Conservation (phyloP, 2,888 invertebrate genomes). For the Protodeltote pygarga region DNA sequence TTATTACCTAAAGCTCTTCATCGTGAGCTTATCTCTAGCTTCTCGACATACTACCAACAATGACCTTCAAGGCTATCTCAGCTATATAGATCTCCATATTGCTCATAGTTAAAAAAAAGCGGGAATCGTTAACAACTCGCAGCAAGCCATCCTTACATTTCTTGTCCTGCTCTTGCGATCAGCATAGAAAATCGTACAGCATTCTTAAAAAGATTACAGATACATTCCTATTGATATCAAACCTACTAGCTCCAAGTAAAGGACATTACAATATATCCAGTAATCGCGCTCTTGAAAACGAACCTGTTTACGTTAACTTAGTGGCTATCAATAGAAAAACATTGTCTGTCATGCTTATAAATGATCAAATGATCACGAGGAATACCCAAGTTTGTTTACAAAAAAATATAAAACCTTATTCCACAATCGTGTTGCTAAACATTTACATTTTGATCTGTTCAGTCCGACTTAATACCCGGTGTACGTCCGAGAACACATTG, state of each 20-base stretch:
- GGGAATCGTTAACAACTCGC: conserved; percentile 10
- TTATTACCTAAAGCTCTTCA: too few relatives aligned
- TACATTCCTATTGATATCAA: conserved; percentile 29
- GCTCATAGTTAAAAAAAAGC: conserved; percentile 13
- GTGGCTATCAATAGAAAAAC: conserved; percentile 41
- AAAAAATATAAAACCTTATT: conserved; percentile 46
- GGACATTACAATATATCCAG: conserved; percentile 28
- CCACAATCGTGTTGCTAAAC: conserved; percentile 47
- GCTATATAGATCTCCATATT: conserved; percentile 33
- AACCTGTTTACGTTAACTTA: conserved; percentile 38
- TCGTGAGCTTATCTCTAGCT: too few relatives aligned
- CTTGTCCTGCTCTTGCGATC: conserved; percentile 24
- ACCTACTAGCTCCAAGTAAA: conserved; percentile 10
- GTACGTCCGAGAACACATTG: conserved; percentile 56
- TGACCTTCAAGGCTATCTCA: too few relatives aligned
- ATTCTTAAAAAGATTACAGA: conserved; percentile 29
- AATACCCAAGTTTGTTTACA: conserved; percentile 46
- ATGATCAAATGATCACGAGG: conserved; percentile 44
- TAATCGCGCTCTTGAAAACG: conserved; percentile 38
- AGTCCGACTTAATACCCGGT: conserved; percentile 45
- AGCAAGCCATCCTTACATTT: conserved; percentile 25
- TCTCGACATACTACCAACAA: too few relatives aligned
- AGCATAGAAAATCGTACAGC: conserved; percentile 33
- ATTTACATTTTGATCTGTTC: conserved; percentile 47
- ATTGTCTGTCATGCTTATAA: conserved; percentile 46